Conservation (phyloP, 2,113 vertebrate genomes). For the Theristicus caerulescens region DNA sequence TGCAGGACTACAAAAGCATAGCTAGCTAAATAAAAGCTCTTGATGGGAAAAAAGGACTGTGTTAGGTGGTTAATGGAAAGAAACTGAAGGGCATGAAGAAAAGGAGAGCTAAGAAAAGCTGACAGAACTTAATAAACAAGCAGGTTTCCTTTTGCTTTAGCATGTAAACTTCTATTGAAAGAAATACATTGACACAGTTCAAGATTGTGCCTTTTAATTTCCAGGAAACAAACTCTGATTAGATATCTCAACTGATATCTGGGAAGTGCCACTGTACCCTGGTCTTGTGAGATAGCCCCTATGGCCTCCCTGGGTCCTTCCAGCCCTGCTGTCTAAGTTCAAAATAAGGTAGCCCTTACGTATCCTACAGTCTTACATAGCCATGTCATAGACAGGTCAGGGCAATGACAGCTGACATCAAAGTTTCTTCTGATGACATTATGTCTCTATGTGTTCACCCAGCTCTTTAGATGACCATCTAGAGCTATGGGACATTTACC, state of each 20-base stretch:
- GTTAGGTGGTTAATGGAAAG: background rate
- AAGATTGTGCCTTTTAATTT: background rate
- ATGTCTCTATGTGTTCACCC: background rate
- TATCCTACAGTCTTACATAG: background rate
- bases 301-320: background rate
- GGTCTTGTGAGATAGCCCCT: background rate
- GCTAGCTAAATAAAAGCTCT: background rate
- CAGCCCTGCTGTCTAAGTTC: background rate
- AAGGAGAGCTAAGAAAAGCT: background rate
- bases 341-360: background rate
- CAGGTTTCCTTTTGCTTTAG: background rate
- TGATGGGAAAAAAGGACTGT: background rate
- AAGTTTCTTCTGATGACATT: background rate
- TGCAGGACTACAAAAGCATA: background rate
- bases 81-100: conserved; percentile 14
- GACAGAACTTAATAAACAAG: background rate
- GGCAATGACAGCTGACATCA: background rate
- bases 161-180: background rate
- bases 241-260: background rate
- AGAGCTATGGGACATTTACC: background rate
- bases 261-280: background rate
- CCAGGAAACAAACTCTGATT: background rate
- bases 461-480: background rate
- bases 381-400: background rate
- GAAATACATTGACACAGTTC: background rate